phyloP scores from a whole-genome alignment of 2,113 vertebrate species.

The Potamarius usumacintae region DNA sequence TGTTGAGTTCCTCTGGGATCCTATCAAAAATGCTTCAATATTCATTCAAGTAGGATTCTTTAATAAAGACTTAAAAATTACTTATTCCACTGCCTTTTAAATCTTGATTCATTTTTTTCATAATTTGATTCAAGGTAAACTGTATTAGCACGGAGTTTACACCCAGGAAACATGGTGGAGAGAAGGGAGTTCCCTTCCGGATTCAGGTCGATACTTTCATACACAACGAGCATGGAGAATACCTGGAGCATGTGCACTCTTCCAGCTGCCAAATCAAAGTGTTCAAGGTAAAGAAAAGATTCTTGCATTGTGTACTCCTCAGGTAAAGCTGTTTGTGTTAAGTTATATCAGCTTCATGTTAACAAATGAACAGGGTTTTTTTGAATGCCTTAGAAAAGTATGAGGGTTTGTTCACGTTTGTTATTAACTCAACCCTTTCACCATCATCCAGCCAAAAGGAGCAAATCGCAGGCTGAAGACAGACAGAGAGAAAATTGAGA shows the following conservation, averaged over 20 bases:
- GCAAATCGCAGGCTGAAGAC: conserved; percentile 96
- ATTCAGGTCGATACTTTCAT: conserved; percentile 92
- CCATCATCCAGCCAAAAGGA: conserved; percentile 83
- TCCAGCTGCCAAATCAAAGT: conserved; percentile 97
- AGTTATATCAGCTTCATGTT: neutral
- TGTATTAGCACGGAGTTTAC: conserved; percentile 98
- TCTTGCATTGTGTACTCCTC: neutral
- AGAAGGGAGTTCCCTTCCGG: conserved; percentile 92
- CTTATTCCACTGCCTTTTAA: neutral
- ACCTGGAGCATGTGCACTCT: conserved; percentile 86
- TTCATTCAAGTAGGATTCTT: conserved; percentile 85
- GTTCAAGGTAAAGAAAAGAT: conserved; percentile 82
- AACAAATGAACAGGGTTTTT: neutral
- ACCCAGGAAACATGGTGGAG: conserved; percentile 90
- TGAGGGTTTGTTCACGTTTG: neutral
- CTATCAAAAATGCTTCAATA: conserved; percentile 82
- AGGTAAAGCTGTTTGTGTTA: neutral
- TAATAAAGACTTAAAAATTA: neutral
- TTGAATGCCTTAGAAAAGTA: neutral
- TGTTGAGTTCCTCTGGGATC: conserved; percentile 94
- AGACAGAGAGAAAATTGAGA: conserved; percentile 91
- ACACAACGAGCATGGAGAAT: conserved; percentile 83
- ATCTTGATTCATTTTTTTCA: neutral
- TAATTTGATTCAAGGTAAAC: conserved; percentile 79
- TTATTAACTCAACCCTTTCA: neutral